phyloP scores from a whole-genome alignment of 2,888 invertebrate genomes.

The Drosophila imparisetae region DNA sequence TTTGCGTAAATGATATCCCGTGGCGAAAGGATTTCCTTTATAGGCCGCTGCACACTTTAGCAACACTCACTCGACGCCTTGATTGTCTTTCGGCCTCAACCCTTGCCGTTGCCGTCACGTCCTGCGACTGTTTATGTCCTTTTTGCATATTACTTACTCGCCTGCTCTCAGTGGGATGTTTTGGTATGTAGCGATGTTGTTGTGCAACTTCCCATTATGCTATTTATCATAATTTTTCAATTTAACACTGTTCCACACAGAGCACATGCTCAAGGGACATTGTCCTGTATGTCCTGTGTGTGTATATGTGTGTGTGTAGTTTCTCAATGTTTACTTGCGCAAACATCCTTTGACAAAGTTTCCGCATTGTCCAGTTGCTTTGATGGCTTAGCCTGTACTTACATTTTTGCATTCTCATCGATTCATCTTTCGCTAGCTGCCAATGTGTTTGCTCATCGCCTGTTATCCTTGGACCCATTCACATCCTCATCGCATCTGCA shows the following conservation, averaged over 20 bases:
- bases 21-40: constrained; percentile 83
- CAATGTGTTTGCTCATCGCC: constrained; percentile 69
- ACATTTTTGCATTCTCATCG: constrained; percentile 83
- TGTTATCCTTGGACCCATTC: constrained; percentile 16
- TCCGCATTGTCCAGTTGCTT: constrained; percentile 78
- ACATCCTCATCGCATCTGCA: constrained; percentile 38
- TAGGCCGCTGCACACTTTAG: constrained; percentile 69
- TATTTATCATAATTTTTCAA: constrained; percentile 85
- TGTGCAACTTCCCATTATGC: constrained; percentile 72
- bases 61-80: constrained; percentile 66
- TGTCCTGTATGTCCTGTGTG: constrained; percentile 16
- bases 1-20: constrained; percentile 83
- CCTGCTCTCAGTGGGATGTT: constrained; percentile 68
- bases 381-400: constrained; percentile 66
- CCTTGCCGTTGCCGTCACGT: constrained; percentile 48
- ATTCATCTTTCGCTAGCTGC: constrained; percentile 73
- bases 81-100: constrained; percentile 64
- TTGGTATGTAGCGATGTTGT: constrained; percentile 47
- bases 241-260: constrained; percentile 73
- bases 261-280: constrained; percentile 41
- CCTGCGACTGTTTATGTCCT: constrained; percentile 64
- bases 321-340: constrained; percentile 70
- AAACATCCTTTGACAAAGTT: constrained; percentile 81
- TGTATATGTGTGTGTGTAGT: constrained; percentile 37
- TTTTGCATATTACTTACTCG: constrained; percentile 64